Base-by-base conservation (phyloP, 2,888 invertebrate species). In the Lasioglossum zephyrum region DNA sequence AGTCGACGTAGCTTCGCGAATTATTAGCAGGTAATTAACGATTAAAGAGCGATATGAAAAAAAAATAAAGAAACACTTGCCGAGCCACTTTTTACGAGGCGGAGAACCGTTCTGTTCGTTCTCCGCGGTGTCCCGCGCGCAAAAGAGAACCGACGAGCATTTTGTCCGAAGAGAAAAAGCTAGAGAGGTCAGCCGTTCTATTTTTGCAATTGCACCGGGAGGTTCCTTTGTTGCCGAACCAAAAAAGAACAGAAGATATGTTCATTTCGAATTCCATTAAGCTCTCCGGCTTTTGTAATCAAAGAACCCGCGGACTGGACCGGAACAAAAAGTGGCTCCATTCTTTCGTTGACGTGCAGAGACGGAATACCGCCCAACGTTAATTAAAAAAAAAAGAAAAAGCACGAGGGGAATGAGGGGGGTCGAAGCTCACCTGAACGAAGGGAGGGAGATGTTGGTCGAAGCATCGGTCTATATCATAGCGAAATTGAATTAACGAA, bases 1-100 rank as follows among this genome's bases (percentile, higher is more conserved):
- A 88, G 79, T 82, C 84, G 83, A 77, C 85, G 82, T 88, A 86
- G 86, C 86, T 83, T 81, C 79, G 81, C 79, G 84, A 88, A 78
- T 82, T 79, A 84, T 78, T 83, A 85, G 77, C 47, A 22, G 57
- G 63, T 85, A 85, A 76, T 79, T 72, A 77, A 60, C 6, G 49
- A 66, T 84, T 76, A 41, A 79, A 53, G 44, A 6, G 72, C 18
- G 69, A 39, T 69, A 39, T 39, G 79, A 84, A 36, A 36, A 36
- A 36, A 36, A 36, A 31, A 31, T 31, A 31, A 31, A 36, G 0
- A 36, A 66, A 88, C 80, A 77, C 73, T 86, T 73, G 82, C 80
- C 66, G 80, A 79, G 85, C 78, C 82, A 79, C 82, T 78, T 82
- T 66, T 77, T 76, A 63, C 75, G 66, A 31, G 26, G 26, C 39